Conservation (phyloP, 2,113 vertebrate species). For the Bungarus multicinctus region DNA sequence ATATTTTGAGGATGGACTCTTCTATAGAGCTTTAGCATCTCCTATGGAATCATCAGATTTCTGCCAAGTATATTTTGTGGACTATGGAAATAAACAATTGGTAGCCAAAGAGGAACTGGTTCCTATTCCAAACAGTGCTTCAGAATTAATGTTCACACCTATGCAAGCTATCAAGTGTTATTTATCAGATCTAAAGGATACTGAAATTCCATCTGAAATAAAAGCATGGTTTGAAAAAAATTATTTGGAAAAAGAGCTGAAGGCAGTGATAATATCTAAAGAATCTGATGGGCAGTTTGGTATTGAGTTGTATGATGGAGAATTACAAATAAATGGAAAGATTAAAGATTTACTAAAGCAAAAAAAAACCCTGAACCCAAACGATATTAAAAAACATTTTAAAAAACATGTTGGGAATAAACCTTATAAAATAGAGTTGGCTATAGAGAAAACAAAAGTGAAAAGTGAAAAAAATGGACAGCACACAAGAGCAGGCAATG, state of each 20-base stretch:
- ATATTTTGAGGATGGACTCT: slow-evolving; percentile 78
- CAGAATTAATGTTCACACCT: slow-evolving; percentile 80
- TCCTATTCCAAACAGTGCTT: slow-evolving; percentile 74
- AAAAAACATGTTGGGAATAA: not conserved
- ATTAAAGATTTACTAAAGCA: slow-evolving; percentile 71
- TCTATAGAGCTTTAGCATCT: slow-evolving; percentile 76
- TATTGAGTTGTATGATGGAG: slow-evolving; percentile 81
- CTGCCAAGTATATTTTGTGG: slow-evolving; percentile 81
- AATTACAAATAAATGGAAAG: slow-evolving; percentile 77
- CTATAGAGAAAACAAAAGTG: slow-evolving; percentile 1
- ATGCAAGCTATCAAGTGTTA: slow-evolving; percentile 86
- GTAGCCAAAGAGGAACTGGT: slow-evolving; percentile 72
- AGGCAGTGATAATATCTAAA: slow-evolving; percentile 71
- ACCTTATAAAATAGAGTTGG: not conserved
- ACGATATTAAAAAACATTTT: fast-evolving
- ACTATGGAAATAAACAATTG: slow-evolving; percentile 84
- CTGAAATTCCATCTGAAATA: slow-evolving; percentile 66
- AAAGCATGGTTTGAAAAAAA: slow-evolving; percentile 76
- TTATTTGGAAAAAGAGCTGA: slow-evolving; percentile 73
- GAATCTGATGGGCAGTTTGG: slow-evolving; percentile 75
- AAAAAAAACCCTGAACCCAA: slow-evolving; percentile 19
- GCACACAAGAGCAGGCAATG: slow-evolving; percentile 35
- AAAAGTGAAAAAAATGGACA: slow-evolving; percentile 11
- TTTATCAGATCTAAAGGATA: slow-evolving; percentile 69
- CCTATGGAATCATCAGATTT: slow-evolving; percentile 67